phyloP scores from a whole-genome alignment of 2,797 vertebrate species.

The Peromyscus aztecus region DNA sequence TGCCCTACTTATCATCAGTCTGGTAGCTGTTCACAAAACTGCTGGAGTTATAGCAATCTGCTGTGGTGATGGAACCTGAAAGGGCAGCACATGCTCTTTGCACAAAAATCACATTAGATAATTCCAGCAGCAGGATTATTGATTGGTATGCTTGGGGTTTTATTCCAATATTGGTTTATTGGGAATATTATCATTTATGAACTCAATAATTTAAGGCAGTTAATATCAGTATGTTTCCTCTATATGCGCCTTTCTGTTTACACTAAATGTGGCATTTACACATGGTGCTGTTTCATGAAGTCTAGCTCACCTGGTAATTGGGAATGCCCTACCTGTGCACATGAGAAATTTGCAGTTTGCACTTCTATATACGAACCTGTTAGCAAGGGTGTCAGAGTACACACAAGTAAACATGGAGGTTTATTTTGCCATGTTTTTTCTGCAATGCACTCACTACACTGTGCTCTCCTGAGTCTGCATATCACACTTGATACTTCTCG shows the following conservation, averaged over 20 bases:
- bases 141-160: slow-evolving; percentile 62
- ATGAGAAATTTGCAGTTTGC: not conserved
- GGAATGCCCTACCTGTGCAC: not conserved
- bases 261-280: not conserved
- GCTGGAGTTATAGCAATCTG: slow-evolving; percentile 62
- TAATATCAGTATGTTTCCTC: slow-evolving; percentile 46
- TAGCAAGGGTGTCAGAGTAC: not conserved
- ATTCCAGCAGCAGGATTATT: slow-evolving; percentile 42
- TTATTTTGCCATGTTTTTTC: not conserved
- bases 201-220: slow-evolving; percentile 41
- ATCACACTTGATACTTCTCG: not conserved
- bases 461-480: not conserved
- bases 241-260: slow-evolving; percentile 11
- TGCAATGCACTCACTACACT: not conserved
- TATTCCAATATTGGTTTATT: slow-evolving; percentile 71
- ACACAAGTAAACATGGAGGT: not conserved
- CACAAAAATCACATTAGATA: slow-evolving; percentile 60
- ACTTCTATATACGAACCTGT: not conserved
- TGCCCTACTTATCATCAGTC: slow-evolving; percentile 55
- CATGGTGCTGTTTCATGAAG: slow-evolving; percentile 2
- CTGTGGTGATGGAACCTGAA: slow-evolving; percentile 54
- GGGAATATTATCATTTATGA: slow-evolving; percentile 41
- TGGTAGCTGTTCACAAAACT: not conserved
- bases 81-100: slow-evolving; percentile 60
- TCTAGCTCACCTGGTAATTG: not conserved